Conservation (phyloP, 2,888 invertebrate species). For the Andricus curvator region DNA sequence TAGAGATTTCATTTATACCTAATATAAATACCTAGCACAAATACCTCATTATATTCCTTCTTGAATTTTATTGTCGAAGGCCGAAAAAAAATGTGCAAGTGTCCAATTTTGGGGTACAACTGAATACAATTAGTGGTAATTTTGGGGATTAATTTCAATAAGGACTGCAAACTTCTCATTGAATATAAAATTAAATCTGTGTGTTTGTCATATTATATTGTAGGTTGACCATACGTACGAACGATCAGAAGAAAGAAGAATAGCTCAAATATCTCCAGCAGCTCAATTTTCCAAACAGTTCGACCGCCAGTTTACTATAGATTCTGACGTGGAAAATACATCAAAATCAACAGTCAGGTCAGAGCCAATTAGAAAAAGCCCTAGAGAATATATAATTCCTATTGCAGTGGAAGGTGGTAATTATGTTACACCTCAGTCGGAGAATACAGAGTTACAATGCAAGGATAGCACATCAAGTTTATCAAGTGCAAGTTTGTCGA, state of each 20-base stretch:
- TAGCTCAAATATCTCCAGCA: conserved; percentile 79
- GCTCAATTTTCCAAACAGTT: conserved; percentile 76
- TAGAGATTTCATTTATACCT: no score
- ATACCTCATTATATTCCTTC: no score
- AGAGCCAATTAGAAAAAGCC: conserved; percentile 92
- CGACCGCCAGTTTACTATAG: conserved; percentile 83
- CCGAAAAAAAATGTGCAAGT: no score
- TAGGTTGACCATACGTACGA: background rate
- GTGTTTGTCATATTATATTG: background rate
- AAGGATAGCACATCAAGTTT: conserved; percentile 80
- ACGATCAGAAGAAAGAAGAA: conserved; percentile 70
- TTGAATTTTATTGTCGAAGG: no score
- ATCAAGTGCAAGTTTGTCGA: conserved; percentile 77
- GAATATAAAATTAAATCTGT: background rate
- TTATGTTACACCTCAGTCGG: conserved; percentile 87
- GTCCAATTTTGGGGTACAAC: no score
- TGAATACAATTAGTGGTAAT: no score
- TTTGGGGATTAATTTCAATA: no score
- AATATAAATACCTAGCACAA: no score
- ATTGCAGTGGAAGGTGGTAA: conserved; percentile 95
- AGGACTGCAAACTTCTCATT: no score
- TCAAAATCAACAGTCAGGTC: conserved; percentile 78
- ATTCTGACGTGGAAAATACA: conserved; percentile 85
- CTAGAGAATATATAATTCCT: conserved; percentile 95
- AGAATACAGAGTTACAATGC: conserved; percentile 88